phyloP scores from a whole-genome alignment of 1,140 invertebrate species.

The Propsilocerus akamusi region DNA sequence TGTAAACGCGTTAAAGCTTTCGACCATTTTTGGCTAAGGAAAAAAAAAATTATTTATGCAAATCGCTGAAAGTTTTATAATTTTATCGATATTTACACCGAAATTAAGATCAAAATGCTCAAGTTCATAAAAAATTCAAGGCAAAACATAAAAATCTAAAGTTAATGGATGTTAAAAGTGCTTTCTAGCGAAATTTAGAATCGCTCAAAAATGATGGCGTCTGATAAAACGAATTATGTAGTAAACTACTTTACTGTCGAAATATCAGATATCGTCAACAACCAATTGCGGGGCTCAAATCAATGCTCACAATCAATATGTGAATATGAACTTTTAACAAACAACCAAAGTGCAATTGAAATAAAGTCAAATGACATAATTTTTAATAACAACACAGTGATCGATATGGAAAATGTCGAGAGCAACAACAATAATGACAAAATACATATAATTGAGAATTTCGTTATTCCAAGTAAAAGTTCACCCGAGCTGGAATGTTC shows the following conservation, averaged over 20 bases:
- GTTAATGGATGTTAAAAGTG: too few species aligned
- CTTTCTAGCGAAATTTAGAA: too few species aligned
- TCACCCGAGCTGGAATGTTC: background rate
- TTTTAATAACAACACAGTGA: background rate
- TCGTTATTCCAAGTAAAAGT: background rate
- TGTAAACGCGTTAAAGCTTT: too few species aligned
- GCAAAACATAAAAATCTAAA: too few species aligned
- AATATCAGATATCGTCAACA: background rate
- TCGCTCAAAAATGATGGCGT: constrained; percentile 1
- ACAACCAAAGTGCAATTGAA: background rate
- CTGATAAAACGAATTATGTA: background rate
- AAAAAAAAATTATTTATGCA: too few species aligned
- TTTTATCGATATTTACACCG: too few species aligned
- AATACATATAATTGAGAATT: background rate
- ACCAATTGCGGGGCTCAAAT: too few species aligned
- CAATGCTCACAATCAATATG: background rate
- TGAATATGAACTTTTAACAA: background rate
- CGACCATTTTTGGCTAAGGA: too few species aligned
- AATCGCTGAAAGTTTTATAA: too few species aligned
- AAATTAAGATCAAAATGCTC: too few species aligned
- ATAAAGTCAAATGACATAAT: background rate
- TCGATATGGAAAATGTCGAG: background rate
- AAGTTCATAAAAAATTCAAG: too few species aligned
- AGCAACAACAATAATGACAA: background rate
- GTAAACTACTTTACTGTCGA: background rate